Base-by-base conservation (phyloP, 2,113 vertebrate species). In the Channa argus region DNA sequence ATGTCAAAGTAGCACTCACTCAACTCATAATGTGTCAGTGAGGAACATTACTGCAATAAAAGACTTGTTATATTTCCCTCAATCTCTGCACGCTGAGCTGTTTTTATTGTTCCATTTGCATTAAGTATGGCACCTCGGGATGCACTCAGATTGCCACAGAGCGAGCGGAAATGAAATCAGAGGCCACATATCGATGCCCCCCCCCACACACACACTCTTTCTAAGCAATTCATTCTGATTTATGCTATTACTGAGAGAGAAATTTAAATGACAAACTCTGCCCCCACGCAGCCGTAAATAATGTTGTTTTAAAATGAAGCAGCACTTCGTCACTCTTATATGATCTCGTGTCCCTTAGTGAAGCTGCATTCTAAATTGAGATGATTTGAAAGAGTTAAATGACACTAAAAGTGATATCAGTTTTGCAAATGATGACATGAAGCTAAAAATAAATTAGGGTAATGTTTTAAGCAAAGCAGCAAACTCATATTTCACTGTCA, bases 141-240 rank as follows among this genome's bases (percentile, higher is more conserved):
- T 61, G 56, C 70, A 61, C 72, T 37, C 70, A 61, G 81, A 83
- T 77, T 47, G 4, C 76, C 82, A 84, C 79, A 85, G 60, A 70
- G 41, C 33, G 6, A 49, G 44, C 6, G 71, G 63, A 78, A 89
- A 90, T 87, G 9, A 86, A 88, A 86, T 83, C 82, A 77, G 58
- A 65, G 61, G 64, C 71, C 52, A 55, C 41, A 24, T 78, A 82
- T 86, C 80, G 83, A 87, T 79, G 80, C 75, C 73, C 71, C 68
- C 34, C 44, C 49, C 36, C 24, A 24, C 24, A 24, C 24, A 24
- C 24, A 24, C 8, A 47, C 24, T 24, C 24, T 24, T 24, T 24
- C 24, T 24, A 77, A 44, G 74, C 87, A 85, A 85, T 90, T 91
- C 65, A 87, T 89, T 88, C 78, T 74, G 78, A 88, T 92, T 86